Evolutionary conservation across 2,888 invertebrate genomes (phyloP), one percentile per base, ranked within the genome.

Genomic region (Nymphalis polychloros): DNA sequence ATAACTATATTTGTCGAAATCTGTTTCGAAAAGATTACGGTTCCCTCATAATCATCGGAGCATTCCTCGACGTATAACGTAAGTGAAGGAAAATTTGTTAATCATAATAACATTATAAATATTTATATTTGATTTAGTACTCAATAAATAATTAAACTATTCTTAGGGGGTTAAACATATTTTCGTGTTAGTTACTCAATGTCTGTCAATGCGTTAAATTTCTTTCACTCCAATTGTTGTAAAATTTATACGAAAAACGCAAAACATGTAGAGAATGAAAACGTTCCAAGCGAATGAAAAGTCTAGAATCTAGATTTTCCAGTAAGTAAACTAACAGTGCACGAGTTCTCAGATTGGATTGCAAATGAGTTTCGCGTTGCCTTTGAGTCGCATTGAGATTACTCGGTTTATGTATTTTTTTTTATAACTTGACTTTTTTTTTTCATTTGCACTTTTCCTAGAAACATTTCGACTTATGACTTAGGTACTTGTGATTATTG

Each of bases 281-380:
- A 55, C n/a, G n/a, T 55, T 31, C 27, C 31, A 13, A 16, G 53
- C 50, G 50, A 52, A 23, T 23, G 52, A 52, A 55, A 55, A 55
- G 55, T 55, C 55, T 55, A 55, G 55, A 55, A 55, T 55, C 31
- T 55, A 55, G 55, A 55, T 55, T 55, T 55, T 55, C 55, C 55
- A 55, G 55, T 55, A 65, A 59, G 59, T 52, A 65, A 64, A 64
- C 23, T 41, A 55, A 55, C 55, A 55, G 55, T 53, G 53, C 55
- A 64, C 64, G 35, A 64, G 52, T 53, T 60, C 47, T 59, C 53
- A 66, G 52, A 60, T 66, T 60, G 60, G 60, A 66, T 66, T 66
- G 60, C 60, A 66, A 66, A 66, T 60, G 65, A 60, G 65, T 53
- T 65, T 53, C 65, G 49, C 59, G 41, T 66, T 53, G 59, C 52